Evolutionary conservation across 2,797 vertebrate species (phyloP).

Genomic region (Synanceia verrucosa): DNA sequence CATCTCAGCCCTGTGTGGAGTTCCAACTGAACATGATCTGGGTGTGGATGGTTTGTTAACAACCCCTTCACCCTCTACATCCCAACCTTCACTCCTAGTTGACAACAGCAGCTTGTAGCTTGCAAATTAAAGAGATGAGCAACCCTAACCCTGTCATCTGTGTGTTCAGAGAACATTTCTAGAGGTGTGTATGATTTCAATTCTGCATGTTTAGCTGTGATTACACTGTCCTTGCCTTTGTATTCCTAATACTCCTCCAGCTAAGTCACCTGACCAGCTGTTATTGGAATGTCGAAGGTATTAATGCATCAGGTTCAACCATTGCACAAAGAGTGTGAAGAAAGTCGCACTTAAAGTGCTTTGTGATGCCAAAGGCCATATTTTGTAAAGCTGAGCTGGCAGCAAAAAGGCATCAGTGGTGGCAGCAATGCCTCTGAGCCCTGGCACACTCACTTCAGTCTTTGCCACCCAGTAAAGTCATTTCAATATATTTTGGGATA

Average conservation of each 20-base stretch:
- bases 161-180: too few relatives aligned
- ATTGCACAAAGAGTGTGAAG: slow-evolving; percentile 21
- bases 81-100: not conserved
- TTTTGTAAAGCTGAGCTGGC: slow-evolving; percentile 55
- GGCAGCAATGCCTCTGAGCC: slow-evolving; percentile 56
- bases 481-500: slow-evolving; percentile 16
- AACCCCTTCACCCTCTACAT: not conserved
- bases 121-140: slow-evolving; percentile 32
- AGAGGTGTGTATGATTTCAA: not conserved
- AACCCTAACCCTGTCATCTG: not conserved
- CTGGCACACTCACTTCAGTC: slow-evolving; percentile 28
- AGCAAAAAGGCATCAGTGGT: slow-evolving; percentile 61
- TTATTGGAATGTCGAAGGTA: slow-evolving; percentile 31
- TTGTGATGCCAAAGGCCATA: slow-evolving; percentile 56
- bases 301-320: slow-evolving; percentile 23
- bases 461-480: slow-evolving; percentile 26
- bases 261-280: slow-evolving; percentile 17
- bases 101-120: slow-evolving; percentile 17
- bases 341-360: slow-evolving; percentile 50
- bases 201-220: slow-evolving; percentile 3
- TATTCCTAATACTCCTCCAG: not conserved
- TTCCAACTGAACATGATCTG: not conserved
- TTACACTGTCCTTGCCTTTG: slow-evolving; percentile 5
- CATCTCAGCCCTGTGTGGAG: not conserved
- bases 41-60: slow-evolving; percentile 13